Percentiles rank a stretch among this genome's conserved stretches.
phyloP scores from a whole-genome alignment of 2,113 vertebrate genomes.

The Tringa solitaria region DNA sequence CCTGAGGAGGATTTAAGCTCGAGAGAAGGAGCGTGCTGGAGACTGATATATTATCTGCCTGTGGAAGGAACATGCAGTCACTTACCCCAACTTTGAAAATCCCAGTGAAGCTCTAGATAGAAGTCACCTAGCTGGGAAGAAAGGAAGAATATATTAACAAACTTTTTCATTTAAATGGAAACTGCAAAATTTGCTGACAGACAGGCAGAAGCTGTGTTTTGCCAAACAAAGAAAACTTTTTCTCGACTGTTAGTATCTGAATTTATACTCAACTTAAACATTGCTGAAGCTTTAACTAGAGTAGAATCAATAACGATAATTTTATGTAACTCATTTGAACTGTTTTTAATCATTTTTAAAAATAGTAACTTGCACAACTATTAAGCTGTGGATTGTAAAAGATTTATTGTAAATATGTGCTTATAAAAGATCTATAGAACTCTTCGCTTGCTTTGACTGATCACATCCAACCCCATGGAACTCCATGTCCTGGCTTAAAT shows the following conservation, averaged over 20 bases:
- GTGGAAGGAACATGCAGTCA: neutral
- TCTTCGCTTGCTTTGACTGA: neutral
- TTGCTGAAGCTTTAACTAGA: neutral
- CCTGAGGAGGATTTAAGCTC: neutral
- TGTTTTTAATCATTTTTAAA: neutral
- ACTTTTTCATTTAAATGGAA: neutral
- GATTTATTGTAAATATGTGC: neutral
- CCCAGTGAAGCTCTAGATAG: conserved; percentile 99
- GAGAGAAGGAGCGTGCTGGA: neutral
- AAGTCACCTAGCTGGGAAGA: conserved; percentile 93
- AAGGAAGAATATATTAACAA: conserved; percentile 26
- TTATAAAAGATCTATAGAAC: neutral
- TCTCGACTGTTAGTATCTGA: neutral
- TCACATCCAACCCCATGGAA: neutral
- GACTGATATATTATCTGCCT: neutral
- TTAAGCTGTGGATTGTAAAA: neutral
- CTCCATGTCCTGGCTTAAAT: neutral
- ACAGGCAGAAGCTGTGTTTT: neutral
- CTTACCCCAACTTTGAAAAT: conserved; percentile 99
- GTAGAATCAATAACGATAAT: neutral
- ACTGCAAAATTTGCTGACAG: neutral
- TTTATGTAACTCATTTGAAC: neutral
- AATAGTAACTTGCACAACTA: neutral
- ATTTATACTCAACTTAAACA: neutral
- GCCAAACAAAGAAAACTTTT: neutral